phyloP scores from a whole-genome alignment of 2,888 invertebrate genomes.

The Candidula unifasciata region DNA sequence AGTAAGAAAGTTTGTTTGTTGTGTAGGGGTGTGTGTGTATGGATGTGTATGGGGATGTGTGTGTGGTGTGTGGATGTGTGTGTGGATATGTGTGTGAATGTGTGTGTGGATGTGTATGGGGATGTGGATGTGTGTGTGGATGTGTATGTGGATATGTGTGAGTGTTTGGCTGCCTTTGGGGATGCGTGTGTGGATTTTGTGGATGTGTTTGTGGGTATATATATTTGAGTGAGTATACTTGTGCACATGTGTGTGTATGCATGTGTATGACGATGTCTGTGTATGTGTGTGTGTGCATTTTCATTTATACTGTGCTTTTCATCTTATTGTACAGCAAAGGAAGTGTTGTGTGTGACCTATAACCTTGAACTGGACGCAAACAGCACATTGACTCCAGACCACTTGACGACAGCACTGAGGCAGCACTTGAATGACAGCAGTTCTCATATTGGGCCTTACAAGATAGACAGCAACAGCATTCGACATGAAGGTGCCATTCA shows the following conservation, averaged over 20 bases:
- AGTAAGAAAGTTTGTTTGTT: too few relatives aligned
- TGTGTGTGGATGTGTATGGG: too few relatives aligned
- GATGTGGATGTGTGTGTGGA: too few relatives aligned
- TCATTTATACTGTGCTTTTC: not conserved
- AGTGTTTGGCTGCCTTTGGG: too few relatives aligned
- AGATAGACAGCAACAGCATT: slow-evolving; percentile 17
- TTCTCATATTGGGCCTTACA: slow-evolving; percentile 16
- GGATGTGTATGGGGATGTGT: too few relatives aligned
- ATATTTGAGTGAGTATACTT: not conserved
- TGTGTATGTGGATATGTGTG: too few relatives aligned
- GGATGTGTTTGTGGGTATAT: not conserved
- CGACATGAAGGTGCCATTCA: slow-evolving; percentile 15
- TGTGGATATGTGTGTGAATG: too few relatives aligned
- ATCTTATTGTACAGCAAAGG: slow-evolving; percentile 41
- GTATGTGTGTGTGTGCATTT: not conserved
- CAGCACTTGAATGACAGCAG: not conserved
- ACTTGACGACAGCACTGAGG: slow-evolving; percentile 22
- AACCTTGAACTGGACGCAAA: slow-evolving; percentile 11
- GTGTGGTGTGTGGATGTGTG: too few relatives aligned
- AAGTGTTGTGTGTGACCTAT: slow-evolving; percentile 46
- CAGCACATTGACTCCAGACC: slow-evolving; percentile 18
- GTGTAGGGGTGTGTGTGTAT: too few relatives aligned
- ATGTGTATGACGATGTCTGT: not conserved
- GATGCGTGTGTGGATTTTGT: not conserved
- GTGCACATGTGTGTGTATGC: not conserved